phyloP scores from a whole-genome alignment of 2,888 invertebrate species.

The Erebia palarica region DNA sequence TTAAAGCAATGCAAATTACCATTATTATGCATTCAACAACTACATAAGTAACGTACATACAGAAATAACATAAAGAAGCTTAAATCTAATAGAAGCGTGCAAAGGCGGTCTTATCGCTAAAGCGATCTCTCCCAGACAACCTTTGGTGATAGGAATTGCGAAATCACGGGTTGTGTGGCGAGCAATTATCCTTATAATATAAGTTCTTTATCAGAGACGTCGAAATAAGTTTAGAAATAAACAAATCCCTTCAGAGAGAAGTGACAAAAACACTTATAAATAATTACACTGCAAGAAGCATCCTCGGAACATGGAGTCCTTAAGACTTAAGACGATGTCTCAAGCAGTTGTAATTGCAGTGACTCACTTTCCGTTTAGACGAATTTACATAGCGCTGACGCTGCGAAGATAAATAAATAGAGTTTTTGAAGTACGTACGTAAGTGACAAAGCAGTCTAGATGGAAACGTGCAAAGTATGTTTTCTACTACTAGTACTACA shows the following conservation, averaged over 20 bases:
- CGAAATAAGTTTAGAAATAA: not conserved
- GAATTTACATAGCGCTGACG: not conserved
- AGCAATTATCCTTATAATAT: not conserved
- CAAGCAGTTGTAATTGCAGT: constrained; percentile 14
- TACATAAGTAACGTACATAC: no score
- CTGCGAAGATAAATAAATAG: not conserved
- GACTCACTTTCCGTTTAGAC: constrained; percentile 13
- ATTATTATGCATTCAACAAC: no score
- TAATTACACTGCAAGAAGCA: constrained; percentile 17
- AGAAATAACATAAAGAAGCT: no score
- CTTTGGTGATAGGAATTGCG: no score
- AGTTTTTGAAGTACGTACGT: constrained; percentile 6
- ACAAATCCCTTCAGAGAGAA: not conserved
- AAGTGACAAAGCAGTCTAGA: not conserved
- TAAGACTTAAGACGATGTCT: constrained; percentile 13
- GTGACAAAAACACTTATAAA: constrained; percentile 21
- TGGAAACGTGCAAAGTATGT: not conserved
- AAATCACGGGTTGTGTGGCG: no score
- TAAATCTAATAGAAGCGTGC: no score
- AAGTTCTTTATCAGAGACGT: not conserved
- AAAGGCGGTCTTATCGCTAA: no score
- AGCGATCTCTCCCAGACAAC: no score
- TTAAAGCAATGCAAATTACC: no score
- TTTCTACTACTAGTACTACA: no score
- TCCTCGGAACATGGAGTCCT: constrained; percentile 13